Evolutionary conservation across 2,797 vertebrate genomes (phyloP).

Genomic region (Dendrocincla fuliginosa): DNA sequence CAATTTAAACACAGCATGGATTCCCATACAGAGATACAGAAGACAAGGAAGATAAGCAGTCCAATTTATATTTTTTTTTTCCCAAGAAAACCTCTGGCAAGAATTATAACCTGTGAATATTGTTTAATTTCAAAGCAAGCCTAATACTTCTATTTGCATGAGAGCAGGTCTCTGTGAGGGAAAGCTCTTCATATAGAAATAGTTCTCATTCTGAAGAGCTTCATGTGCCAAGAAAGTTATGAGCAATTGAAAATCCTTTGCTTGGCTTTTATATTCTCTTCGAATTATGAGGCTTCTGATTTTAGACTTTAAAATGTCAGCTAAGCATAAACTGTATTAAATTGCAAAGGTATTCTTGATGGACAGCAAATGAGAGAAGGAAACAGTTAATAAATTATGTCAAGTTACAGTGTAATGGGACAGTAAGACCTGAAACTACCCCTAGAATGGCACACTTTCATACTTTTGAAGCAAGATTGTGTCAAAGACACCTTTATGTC

Average conservation of each 20-base stretch:
- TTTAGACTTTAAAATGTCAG: neutral
- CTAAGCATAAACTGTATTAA: neutral
- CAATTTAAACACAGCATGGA: slow-evolving; percentile 24
- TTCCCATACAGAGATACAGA: neutral
- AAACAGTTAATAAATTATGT: neutral
- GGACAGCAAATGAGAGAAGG: neutral
- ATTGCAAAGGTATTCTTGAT: neutral
- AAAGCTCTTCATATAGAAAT: neutral
- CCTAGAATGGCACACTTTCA: neutral
- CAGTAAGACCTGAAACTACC: neutral
- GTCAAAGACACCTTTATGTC: neutral
- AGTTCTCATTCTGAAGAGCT: neutral
- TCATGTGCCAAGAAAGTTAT: neutral
- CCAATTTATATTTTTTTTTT: neutral
- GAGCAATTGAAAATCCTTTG: neutral
- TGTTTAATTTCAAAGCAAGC: slow-evolving; percentile 39
- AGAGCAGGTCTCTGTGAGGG: neutral
- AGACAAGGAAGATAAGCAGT: neutral
- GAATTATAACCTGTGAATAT: neutral
- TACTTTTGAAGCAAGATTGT: neutral
- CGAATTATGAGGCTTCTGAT: neutral
- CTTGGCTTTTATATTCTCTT: neutral
- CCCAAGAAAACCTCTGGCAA: neutral
- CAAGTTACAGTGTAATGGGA: neutral
- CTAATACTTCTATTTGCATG: slow-evolving; percentile 2